Evolutionary conservation across 1,140 invertebrate species (phyloP), one percentile per base, ranked within the genome.

Genomic region (Drosophila navojoa): DNA sequence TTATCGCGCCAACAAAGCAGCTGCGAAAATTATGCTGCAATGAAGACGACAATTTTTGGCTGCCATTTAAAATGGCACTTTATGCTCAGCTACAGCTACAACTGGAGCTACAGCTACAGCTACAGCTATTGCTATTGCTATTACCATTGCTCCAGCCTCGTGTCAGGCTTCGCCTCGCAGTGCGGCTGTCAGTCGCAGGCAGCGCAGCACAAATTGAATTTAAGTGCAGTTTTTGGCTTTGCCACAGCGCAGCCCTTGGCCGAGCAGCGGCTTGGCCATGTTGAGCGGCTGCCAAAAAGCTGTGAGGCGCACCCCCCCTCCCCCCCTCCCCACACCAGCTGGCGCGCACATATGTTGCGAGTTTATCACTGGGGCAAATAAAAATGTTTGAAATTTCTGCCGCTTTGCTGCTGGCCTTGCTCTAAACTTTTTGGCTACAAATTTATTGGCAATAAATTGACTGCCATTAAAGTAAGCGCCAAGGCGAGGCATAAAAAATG

Each of bases 361-460:
- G 82, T 87, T 87, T 87, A 87, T 87, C 84, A 87, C 84, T 84
- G 82, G 64, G 67, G 76, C 71, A 87, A 79, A 87, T 89, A 86
- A 82, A 86, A 86, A 82, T 74, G 71, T 86, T 86, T 82, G 75
- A 76, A 81, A 80, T 78, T 85, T 71, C 58, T 63, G 52, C 54
- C 25, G 10, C 58, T 79, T 22, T 22, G 19, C 35, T 58, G 54
- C 68, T 77, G 80, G 82, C 82, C 82, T 89, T 76, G 75, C 67
- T 85, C 84, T 81, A 81, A 90, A 89, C 86, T 90, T 90, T 84
- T 89, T 89, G 84, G 85, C 85, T 89, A 89, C 84, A 90, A 89
- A 89, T 89, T 89, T 89, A 89, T 89, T 89, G 84, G 85, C 84
- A 89, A 89, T 89, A 89, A 89, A 89, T 89, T 89, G 80, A 87